Evolutionary conservation across 2,888 invertebrate species (phyloP).

Genomic region (Eretmocerus hayati): DNA sequence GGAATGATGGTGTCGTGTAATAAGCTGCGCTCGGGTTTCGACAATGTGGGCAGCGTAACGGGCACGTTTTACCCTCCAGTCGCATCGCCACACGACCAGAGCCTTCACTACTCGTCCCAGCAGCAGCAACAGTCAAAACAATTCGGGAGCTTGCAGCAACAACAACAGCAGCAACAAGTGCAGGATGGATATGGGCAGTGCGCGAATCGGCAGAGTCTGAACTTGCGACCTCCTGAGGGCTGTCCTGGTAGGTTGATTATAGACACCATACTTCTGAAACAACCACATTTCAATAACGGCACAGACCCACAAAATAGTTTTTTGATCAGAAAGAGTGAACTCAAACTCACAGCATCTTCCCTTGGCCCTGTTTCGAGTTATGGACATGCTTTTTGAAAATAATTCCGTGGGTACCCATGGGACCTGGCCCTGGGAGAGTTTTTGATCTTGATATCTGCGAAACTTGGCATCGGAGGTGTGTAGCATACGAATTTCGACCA

Average conservation of each 20-base stretch:
- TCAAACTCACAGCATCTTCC: too few relatives aligned
- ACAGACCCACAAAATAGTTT: background rate
- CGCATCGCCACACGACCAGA: constrained; percentile 73
- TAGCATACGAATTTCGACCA: too few relatives aligned
- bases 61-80: constrained; percentile 86
- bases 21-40: constrained; percentile 71
- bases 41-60: constrained; percentile 77
- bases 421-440: too few relatives aligned
- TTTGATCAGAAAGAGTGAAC: background rate
- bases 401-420: too few relatives aligned
- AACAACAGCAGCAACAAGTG: constrained; percentile 26
- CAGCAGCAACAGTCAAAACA: constrained; percentile 17
- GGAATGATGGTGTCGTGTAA: constrained; percentile 83
- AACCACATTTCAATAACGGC: background rate
- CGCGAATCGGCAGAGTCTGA: constrained; percentile 33
- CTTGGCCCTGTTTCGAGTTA: too few relatives aligned
- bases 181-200: constrained; percentile 25
- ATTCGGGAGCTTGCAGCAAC: constrained; percentile 43
- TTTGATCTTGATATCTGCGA: too few relatives aligned
- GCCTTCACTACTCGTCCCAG: constrained; percentile 48
- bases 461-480: too few relatives aligned
- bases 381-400: too few relatives aligned
- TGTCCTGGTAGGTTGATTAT: constrained; percentile 36
- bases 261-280: background rate
- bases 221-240: constrained; percentile 45